A percentile compares a stretch with the other conserved stretches of the same genome.
phyloP scores from a whole-genome alignment of 1,140 invertebrate species.

The Saccostrea echinata region DNA sequence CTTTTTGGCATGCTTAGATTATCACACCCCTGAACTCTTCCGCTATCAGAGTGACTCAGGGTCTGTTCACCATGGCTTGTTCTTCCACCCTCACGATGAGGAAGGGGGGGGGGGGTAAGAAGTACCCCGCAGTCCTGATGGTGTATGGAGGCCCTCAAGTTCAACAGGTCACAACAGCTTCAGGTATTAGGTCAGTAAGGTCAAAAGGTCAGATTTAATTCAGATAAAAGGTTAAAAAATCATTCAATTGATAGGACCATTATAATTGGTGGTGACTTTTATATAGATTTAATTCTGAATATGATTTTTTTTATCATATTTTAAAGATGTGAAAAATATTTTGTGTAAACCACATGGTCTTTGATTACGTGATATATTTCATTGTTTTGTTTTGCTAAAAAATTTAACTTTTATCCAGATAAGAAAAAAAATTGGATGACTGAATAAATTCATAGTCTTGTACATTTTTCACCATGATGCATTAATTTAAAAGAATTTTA shows the following conservation, averaged over 20 bases:
- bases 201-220: not conserved
- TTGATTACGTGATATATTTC: no score
- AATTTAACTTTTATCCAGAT: no score
- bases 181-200: slow-evolving; percentile 84
- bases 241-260: not conserved
- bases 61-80: slow-evolving; percentile 89
- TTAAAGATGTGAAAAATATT: no score
- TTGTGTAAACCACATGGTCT: no score
- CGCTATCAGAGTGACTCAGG: slow-evolving; percentile 86
- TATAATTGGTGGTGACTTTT: no score
- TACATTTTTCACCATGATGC: not conserved
- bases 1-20: slow-evolving; percentile 65
- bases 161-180: slow-evolving; percentile 97
- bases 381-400: no score
- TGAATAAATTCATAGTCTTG: no score
- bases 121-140: slow-evolving; percentile 96
- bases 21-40: slow-evolving; percentile 85
- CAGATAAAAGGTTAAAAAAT: not conserved
- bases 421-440: no score
- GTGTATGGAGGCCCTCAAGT: slow-evolving; percentile 99
- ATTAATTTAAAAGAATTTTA: no score
- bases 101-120: slow-evolving; percentile 85
- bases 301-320: no score
- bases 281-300: no score
- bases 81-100: slow-evolving; percentile 93